Percentiles rank a stretch among this genome's conserved stretches.
These are phyloP conservation scores for Chelonia mydas DNA, from an alignment of 2,797 vertebrate species.

Conservation along the genomic window DNA sequence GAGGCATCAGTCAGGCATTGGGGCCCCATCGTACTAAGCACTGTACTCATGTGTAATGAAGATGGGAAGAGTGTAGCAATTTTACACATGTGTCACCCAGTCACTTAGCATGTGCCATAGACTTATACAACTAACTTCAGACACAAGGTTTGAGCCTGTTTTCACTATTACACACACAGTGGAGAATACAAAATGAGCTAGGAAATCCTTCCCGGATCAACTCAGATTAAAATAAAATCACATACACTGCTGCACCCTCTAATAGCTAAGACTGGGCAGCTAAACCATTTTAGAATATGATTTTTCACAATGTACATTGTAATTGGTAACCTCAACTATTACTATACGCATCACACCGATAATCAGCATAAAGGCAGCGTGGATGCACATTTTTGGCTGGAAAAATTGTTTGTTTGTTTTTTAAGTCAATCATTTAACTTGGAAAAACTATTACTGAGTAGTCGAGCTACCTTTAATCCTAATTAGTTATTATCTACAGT, in stretches of 20 bases:
- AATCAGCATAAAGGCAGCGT: neutral
- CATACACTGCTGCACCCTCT: neutral
- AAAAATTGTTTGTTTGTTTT: neutral
- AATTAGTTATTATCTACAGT: neutral
- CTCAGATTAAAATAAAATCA: neutral
- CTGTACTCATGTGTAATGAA: neutral
- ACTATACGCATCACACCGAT: neutral
- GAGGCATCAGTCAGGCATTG: neutral
- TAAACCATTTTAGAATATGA: neutral
- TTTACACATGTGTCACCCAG: neutral
- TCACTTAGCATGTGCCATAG: neutral
- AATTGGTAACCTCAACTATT: neutral
- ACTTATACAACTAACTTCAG: neutral
- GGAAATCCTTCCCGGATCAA: neutral
- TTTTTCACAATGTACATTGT: neutral
- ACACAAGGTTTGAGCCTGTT: neutral
- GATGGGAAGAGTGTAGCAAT: neutral
- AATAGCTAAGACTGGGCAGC: neutral
- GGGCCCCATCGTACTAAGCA: neutral
- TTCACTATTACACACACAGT: neutral
- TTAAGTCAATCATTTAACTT: neutral
- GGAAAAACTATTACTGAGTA: neutral
- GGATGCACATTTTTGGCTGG: neutral
- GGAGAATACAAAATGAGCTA: neutral
- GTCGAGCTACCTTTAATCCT: constrained; percentile 12